These are phyloP conservation scores for Cuculus canorus DNA, from an alignment of 2,797 vertebrate genomes.

Conservation along the genomic window DNA sequence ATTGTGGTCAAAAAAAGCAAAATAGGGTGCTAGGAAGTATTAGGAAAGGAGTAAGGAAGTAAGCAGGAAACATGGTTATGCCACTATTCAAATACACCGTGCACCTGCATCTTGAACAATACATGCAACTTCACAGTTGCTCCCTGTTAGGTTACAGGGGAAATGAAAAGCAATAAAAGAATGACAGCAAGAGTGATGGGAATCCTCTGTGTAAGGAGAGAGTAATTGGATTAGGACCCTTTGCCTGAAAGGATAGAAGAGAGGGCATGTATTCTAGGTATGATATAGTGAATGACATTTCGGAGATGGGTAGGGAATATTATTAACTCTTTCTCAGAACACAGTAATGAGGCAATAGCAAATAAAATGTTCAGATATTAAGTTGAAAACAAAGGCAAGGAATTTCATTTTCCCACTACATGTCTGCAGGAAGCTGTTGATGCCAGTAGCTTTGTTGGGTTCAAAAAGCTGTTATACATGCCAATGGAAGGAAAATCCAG, in stretches of 20 bases:
- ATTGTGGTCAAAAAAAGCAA: background rate
- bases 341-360: background rate
- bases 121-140: background rate
- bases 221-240: background rate
- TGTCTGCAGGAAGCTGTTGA: background rate
- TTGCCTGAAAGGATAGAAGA: background rate
- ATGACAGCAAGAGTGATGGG: background rate
- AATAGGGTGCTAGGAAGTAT: background rate
- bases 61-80: slow-evolving; percentile 17
- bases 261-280: background rate
- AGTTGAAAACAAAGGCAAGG: background rate
- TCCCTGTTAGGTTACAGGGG: background rate
- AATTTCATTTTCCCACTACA: background rate
- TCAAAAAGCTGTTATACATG: background rate
- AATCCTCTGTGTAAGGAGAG: background rate
- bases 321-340: background rate
- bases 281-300: background rate
- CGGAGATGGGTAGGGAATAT: background rate
- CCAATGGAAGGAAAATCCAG: background rate
- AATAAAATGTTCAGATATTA: background rate
- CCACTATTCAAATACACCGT: background rate
- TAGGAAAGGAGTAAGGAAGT: slow-evolving; percentile 30
- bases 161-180: slow-evolving; percentile 14
- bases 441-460: background rate
- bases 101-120: slow-evolving; percentile 58